Conservation (phyloP, 2,113 vertebrate genomes). For the Cepphus grylle region DNA sequence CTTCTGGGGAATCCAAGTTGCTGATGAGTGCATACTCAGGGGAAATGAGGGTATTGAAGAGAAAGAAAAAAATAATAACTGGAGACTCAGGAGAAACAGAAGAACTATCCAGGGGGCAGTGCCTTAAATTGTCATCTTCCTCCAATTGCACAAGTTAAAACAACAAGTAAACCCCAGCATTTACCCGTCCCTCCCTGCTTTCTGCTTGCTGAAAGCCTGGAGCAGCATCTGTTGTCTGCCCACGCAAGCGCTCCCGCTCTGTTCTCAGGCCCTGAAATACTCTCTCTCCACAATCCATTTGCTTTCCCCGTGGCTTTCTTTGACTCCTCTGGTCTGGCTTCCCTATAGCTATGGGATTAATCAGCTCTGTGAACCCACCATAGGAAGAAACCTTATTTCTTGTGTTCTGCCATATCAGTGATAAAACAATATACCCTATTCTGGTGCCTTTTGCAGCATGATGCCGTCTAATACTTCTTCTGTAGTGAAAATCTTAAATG, state of each 20-base stretch:
- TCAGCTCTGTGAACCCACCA: neutral
- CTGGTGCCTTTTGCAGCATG: neutral
- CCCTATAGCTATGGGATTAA: neutral
- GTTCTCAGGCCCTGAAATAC: neutral
- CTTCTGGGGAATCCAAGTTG: constrained; percentile 34
- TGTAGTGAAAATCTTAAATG: neutral
- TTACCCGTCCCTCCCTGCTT: neutral
- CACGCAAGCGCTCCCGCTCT: neutral
- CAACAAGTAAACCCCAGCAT: neutral
- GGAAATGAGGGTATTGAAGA: constrained; percentile 14
- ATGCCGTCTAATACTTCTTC: neutral
- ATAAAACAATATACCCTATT: neutral
- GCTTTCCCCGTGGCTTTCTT: neutral
- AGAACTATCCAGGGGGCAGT: neutral
- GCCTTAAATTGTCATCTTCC: neutral
- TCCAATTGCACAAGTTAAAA: neutral
- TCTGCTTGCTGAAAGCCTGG: neutral
- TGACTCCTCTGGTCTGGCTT: neutral
- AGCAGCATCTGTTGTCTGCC: neutral
- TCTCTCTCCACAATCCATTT: neutral
- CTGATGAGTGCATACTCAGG: neutral
- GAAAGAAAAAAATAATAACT: neutral
- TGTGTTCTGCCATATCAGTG: neutral
- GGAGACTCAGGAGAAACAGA: neutral
- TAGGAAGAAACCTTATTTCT: neutral